Conservation (phyloP, 2,888 invertebrate genomes). For the Eristalis tenax region DNA sequence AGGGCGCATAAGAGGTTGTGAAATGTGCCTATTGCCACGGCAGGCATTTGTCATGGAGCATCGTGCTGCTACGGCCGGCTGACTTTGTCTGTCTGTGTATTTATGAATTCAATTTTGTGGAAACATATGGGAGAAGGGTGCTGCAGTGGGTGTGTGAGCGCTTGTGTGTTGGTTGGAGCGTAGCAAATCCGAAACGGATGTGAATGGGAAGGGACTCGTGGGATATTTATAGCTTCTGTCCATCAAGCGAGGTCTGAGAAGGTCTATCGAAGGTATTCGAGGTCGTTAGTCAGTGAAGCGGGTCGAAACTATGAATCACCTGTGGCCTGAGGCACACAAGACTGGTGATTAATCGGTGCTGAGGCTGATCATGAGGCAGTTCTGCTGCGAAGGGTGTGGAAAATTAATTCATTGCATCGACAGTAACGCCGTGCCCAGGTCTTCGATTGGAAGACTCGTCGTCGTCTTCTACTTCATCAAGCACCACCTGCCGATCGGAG, state of each 20-base stretch:
- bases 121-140: constrained; percentile 18
- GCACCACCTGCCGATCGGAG: constrained; percentile 17
- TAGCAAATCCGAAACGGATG: constrained; percentile 36
- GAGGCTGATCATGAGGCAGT: not conserved
- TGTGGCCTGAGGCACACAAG: not conserved
- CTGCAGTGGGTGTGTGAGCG: no score
- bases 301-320: not conserved
- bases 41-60: constrained; percentile 49
- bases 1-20: constrained; percentile 18
- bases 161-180: not conserved
- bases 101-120: constrained; percentile 54
- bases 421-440: no score
- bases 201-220: constrained; percentile 16
- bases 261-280: not conserved
- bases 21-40: constrained; percentile 33
- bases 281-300: not conserved
- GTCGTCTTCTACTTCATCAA: constrained; percentile 9
- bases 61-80: not conserved
- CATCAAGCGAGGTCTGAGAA: not conserved
- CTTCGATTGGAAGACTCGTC: no score
- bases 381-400: not conserved
- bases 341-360: not conserved
- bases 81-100: not conserved
- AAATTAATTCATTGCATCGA: no score
- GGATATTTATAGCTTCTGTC: constrained; percentile 43